Base-by-base conservation (phyloP, 2,113 vertebrate species). In the Laticauda colubrina region DNA sequence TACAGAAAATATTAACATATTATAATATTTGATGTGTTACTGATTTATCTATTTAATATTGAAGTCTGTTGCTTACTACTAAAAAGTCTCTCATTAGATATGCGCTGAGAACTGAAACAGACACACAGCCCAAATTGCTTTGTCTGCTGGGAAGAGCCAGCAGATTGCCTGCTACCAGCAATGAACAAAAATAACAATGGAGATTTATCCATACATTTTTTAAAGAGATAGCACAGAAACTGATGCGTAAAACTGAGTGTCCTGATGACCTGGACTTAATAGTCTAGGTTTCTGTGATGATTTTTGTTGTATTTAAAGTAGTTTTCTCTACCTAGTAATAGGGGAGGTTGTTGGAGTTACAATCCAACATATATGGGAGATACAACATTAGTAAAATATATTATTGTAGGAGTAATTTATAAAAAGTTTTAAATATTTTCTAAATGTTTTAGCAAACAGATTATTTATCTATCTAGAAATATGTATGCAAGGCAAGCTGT, bases 381-480 rank as follows among this genome's bases (percentile, higher is more conserved):
- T 43, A 34, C 75, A 20, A 81, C 34, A 21, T 81, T 81, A 81
- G 20, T 39, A 81, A 81, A 81, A 23, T 88, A 23, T 88, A 75
- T 24, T 88, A 26, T 24, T 92, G 39, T 26, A 45, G 24, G 34
- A 81, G 18, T 56, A 75, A 93, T 90, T 45, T 56, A 90, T 90
- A 90, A 34, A 34, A 23, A n/a, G n/a, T 57, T 29, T 89, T 29
- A 89, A 57, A 61, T 93, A 57, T 14, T 18, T 34, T 54, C 43
- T 59, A 85, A 51, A 89, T 85, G 61, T 81, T 92, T 43, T 90
- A 90, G 85, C 14, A 1, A 86, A 90, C 87, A 87, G 39, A 4
- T 87, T 75, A 29, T 87, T 75, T 9, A 87, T 93, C 8, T 92
- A 43, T 89, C 57, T 94, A 59, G 29, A 91, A 92, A 0, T 94